Base-by-base conservation (phyloP, 2,113 vertebrate genomes). In the Myrmophylax atrothorax region DNA sequence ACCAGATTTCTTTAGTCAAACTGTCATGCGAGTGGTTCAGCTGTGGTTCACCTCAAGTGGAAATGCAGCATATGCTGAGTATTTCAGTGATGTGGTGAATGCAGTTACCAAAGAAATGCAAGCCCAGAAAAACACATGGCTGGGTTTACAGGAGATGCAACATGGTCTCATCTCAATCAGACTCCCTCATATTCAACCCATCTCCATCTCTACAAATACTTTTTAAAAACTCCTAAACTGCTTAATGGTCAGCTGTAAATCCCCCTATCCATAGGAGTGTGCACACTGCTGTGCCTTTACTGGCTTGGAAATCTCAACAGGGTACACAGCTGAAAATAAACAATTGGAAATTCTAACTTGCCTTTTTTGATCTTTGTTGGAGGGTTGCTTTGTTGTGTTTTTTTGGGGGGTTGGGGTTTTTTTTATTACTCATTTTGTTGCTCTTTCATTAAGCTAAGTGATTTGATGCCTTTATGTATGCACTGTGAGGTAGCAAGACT, bases 81-180 rank as follows among this genome's bases (percentile, higher is more conserved):
- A 93, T 94, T 94, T 91, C 94, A 92, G 18, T 33, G 84, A 91
- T 85, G 84, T 10, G 18, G 78, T 87, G 78, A 95, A 89, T 76
- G 93, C 81, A 75, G 66, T 68, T 26, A 84, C 69, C 69, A 86
- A 25, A 96, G 91, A 90, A 95, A 81, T 20, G 31, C 80, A 84
- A 92, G 70, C 56, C 29, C 91, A 53, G 66, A 79, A 55, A 66
- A 89, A 68, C 60, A 75, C 56, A 81, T 4, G 77, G 35, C 53
- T 90, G 87, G 12, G 78, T 78, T 90, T 73, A 68, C 42, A 78
- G 50, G 42, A 91, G 56, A 40, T 58, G 17, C 35, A 91, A 53
- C 47, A 31, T 0, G 0, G 23, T 28, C 72, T 78, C 26, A 18
- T 70, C 76, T 63, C 87, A 79, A 1, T 53, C 46, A 59, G 33